phyloP scores from a whole-genome alignment of 2,888 invertebrate genomes.

The Eristalinus sepulchralis region DNA sequence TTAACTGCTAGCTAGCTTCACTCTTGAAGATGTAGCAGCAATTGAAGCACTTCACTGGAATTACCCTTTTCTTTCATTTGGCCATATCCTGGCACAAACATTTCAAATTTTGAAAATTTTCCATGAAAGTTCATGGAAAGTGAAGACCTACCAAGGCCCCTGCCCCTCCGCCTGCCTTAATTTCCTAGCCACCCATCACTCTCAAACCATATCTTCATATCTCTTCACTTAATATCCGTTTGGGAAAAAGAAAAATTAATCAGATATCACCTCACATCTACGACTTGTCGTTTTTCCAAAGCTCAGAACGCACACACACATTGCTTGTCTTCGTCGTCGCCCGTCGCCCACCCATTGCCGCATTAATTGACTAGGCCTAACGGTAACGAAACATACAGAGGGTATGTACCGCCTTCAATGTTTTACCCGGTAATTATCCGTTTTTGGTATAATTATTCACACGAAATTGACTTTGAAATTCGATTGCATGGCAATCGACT shows the following conservation, averaged over 20 bases:
- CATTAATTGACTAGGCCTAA: constrained; percentile 60
- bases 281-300: not conserved
- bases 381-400: not conserved
- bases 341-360: not conserved
- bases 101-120: too few species aligned
- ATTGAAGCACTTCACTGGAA: too few species aligned
- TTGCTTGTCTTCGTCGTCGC: not conserved
- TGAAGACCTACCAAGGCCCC: too few species aligned
- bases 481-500: constrained; percentile 68
- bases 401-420: constrained; percentile 4
- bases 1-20: too few species aligned
- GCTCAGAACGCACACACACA: not conserved
- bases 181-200: not conserved
- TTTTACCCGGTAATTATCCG: constrained; percentile 68
- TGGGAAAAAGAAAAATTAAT: constrained; percentile 37
- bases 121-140: too few species aligned
- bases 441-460: constrained; percentile 71
- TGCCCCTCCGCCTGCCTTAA: not conserved
- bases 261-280: constrained; percentile 53
- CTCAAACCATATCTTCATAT: not conserved
- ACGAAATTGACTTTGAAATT: constrained; percentile 71
- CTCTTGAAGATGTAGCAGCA: too few species aligned
- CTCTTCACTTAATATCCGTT: constrained; percentile 63
- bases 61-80: too few species aligned
- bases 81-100: too few species aligned